A percentile compares a stretch with the other conserved stretches of the same genome.
These are phyloP conservation scores for Xanthia togata DNA, from an alignment of 2,888 invertebrate genomes.

Conservation along the genomic window DNA sequence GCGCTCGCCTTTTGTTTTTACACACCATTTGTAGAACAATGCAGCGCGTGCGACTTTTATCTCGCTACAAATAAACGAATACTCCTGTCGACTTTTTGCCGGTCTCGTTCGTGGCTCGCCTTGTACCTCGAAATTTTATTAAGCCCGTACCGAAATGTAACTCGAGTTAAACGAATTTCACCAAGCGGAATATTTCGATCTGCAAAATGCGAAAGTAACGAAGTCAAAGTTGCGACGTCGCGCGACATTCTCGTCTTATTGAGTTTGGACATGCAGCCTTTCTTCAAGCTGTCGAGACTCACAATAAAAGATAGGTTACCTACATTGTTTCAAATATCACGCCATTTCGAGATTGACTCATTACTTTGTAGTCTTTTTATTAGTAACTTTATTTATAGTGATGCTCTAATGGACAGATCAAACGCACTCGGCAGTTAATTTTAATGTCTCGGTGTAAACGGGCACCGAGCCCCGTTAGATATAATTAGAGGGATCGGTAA, in stretches of 20 bases:
- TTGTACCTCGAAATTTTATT: conserved; percentile 77
- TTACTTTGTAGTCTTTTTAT: conserved; percentile 83
- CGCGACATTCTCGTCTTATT: conserved; percentile 68
- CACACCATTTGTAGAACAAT: conserved; percentile 87
- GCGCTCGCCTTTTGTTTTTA: conserved; percentile 84
- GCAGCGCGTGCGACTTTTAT: conserved; percentile 84
- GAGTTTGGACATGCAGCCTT: conserved; percentile 64
- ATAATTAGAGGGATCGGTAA: conserved; percentile 88
- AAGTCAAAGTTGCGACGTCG: conserved; percentile 67
- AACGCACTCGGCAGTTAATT: conserved; percentile 88
- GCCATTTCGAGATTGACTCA: conserved; percentile 81
- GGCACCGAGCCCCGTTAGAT: conserved; percentile 83
- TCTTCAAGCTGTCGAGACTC: conserved; percentile 49
- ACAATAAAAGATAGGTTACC: conserved; percentile 64
- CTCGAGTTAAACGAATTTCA: conserved; percentile 72
- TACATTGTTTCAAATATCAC: conserved; percentile 77
- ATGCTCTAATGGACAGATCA: conserved; percentile 90
- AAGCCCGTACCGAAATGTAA: conserved; percentile 76
- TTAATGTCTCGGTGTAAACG: conserved; percentile 89
- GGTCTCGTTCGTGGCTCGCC: conserved; percentile 67
- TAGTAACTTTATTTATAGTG: conserved; percentile 85
- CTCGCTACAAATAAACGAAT: conserved; percentile 81
- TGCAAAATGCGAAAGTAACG: conserved; percentile 70
- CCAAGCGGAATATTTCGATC: conserved; percentile 73
- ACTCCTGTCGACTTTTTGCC: conserved; percentile 79